Evolutionary conservation across 2,888 invertebrate genomes (phyloP).

Genomic region (Scelioninae gen. 1): DNA sequence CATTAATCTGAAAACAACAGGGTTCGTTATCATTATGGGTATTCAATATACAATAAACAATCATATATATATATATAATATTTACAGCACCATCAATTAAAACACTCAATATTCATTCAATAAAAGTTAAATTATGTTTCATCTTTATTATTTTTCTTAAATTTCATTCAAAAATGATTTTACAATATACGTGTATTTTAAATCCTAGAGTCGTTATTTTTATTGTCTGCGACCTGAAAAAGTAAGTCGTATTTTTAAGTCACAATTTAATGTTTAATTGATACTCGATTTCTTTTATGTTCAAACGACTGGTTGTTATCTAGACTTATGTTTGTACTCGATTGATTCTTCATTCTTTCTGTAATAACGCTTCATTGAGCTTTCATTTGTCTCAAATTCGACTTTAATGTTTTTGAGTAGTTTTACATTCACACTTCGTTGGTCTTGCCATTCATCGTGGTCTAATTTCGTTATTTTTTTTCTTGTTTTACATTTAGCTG

Average conservation of each 20-base stretch:
- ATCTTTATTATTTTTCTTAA: no score
- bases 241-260: not conserved
- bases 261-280: slow-evolving; percentile 34
- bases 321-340: slow-evolving; percentile 43
- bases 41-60: no score
- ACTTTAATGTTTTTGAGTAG: slow-evolving; percentile 37
- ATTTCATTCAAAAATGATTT: no score
- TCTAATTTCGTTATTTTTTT: slow-evolving; percentile 31
- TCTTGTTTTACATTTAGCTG: slow-evolving; percentile 22
- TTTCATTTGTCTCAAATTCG: slow-evolving; percentile 51
- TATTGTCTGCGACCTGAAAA: not conserved
- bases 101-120: no score
- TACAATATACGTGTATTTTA: not conserved
- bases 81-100: no score
- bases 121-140: no score
- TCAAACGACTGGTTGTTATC: slow-evolving; percentile 33
- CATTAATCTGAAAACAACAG: no score
- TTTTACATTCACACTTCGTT: slow-evolving; percentile 40
- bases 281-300: slow-evolving; percentile 26
- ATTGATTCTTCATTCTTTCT: slow-evolving; percentile 51
- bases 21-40: no score
- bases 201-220: not conserved
- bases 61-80: no score
- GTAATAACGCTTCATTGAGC: slow-evolving; percentile 48
- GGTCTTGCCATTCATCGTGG: slow-evolving; percentile 16